Base-by-base conservation (phyloP, 1,140 invertebrate genomes). In the Megathymus violae region DNA sequence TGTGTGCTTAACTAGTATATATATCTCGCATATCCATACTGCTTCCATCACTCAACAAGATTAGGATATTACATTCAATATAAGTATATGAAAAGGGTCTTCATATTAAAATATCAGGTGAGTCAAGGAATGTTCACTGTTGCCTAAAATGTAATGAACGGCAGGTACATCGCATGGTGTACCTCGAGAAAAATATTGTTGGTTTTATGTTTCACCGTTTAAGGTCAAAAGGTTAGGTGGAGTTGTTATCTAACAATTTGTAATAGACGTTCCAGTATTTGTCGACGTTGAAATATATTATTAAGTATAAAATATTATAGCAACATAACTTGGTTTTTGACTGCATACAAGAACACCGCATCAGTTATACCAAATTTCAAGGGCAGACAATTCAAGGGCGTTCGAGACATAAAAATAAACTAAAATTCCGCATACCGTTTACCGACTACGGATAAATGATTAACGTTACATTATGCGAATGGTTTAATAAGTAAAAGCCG, bases 211-310 rank as follows among this genome's bases (percentile, higher is more conserved):
- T 46, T 59, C 44, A 56, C 56, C 46, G 54, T 34, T 47, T 77
- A 80, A 83, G 82, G 83, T 86, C 76, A 83, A 77, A 68, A 86
- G 84, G 86, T 89, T 89, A 86, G 72, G 58, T 69, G 52, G 41
- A 50, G 31, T 68, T 70, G 68, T 87, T 87, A 87, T 86, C 86
- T 86, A 89, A 89, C 62, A 76, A 58, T 63, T 27, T 52, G 58
- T 64, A 13, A 7, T 34, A 62, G 46, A 36, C 25, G 13, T 44
- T 14, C 41, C 27, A 46, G 27, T 10, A 27, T 36, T 19, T 14
- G n/a, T n/a, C n/a, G n/a, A n/a, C n/a, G n/a, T n/a, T n/a, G n/a
- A n/a, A n/a, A n/a, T n/a, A n/a, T n/a, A n/a, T n/a, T n/a, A n/a
- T n/a, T n/a, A n/a, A n/a, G n/a, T n/a, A n/a, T n/a, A n/a, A n/a